Evolutionary conservation across 2,797 vertebrate genomes (phyloP).

Genomic region (Helarctos malayanus): DNA sequence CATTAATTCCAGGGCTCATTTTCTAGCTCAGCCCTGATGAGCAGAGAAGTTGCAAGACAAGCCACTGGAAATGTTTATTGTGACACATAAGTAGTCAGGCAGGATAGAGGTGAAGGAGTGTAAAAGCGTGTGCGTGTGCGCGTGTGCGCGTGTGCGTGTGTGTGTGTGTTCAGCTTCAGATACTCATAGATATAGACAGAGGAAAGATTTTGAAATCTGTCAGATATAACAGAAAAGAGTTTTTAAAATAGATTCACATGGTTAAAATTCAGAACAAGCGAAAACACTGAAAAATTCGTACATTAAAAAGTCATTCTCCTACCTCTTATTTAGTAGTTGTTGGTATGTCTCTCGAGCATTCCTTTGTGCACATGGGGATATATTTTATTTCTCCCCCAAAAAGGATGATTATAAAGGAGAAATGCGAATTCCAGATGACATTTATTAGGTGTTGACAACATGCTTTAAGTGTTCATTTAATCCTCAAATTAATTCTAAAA

Average conservation of each 20-base stretch:
- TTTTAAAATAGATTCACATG: conserved; percentile 1
- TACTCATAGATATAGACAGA: background rate
- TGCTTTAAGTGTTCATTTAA: background rate
- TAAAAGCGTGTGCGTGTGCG: too few species aligned
- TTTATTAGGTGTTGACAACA: background rate
- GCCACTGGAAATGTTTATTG: background rate
- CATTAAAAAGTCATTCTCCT: background rate
- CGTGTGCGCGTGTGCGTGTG: background rate
- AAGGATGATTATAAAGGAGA: background rate
- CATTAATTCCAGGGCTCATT: background rate
- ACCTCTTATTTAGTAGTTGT: background rate
- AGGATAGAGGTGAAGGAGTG: background rate
- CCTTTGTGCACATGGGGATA: background rate
- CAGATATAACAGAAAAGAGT: background rate
- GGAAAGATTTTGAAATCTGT: background rate
- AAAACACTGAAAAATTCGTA: background rate
- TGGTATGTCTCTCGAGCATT: background rate
- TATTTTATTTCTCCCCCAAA: background rate
- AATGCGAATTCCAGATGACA: background rate
- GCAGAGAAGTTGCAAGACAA: background rate
- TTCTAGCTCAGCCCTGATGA: background rate
- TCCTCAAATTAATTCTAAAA: background rate
- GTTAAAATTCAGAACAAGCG: conserved; percentile 12
- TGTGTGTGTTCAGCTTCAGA: background rate
- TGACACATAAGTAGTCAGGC: background rate